Evolutionary conservation across 2,797 vertebrate species (phyloP), one percentile per base, ranked within the genome.

Genomic region (Anabacerthia variegaticeps): DNA sequence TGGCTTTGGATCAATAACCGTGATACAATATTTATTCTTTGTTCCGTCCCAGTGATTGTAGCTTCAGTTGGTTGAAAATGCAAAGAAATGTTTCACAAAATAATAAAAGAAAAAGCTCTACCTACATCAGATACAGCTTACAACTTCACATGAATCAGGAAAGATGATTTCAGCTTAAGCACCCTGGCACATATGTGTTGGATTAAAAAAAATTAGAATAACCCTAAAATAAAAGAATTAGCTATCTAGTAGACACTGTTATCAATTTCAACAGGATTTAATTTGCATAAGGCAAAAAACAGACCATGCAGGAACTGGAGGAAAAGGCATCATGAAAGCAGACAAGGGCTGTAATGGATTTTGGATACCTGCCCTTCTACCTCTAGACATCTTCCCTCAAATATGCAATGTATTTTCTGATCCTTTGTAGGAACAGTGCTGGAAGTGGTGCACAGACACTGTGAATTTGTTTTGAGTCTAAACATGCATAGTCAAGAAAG

Each of bases 1-100:
- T 93, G 84, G 87, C 75, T 91, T 93, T 84, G 65, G 65, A 94
- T 89, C 88, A 92, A 77, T 84, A 88, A 83, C 43, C 0, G 3
- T 71, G 46, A 54, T 77, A 74, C 34, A 68, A 56, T 88, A 65
- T 55, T 79, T 87, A 15, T 93, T 65, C 18, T 56, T 58, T n/a
- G 77, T 54, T 7, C 27, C 0, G 0, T 67, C 37, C 14, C 28
- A 39, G 20, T 85, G 86, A 67, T 23, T 76, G 16, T 79, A 82
- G 56, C 58, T 88, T 69, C 18, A 84, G 56, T 34, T 85, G 18
- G 63, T 63, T 1, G 1, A 85, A 85, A 93, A 89, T 74, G 23
- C 23, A 51, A 82, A 81, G 2, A 51, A 59, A 28, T 46, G 15
- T 59, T 79, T 91, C 17, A 17, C 34, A 67, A 78, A 89, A 48